Base-by-base conservation (phyloP, 2,797 vertebrate species). In the Philypnodon macrostomus region DNA sequence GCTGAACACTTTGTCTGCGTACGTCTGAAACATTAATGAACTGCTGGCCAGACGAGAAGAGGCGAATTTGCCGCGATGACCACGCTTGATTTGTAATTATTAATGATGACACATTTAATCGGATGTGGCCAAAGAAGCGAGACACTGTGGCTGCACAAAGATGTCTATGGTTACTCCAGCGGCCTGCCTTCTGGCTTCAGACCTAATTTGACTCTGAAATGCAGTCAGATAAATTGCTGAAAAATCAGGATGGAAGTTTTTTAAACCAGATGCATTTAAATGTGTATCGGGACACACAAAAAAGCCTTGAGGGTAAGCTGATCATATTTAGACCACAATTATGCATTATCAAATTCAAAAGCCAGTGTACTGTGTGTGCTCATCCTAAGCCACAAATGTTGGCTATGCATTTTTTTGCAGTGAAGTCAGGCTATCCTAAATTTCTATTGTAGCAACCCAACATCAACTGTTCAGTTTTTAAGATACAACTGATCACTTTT, bases 11-110 rank as follows among this genome's bases (percentile, higher is more conserved):
- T 60, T 50, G 50, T 63, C 58, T 53, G 46, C 42, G 34, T 30
- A 14, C 31, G 38, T 55, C 40, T 78, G 48, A 81, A 73, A 84
- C 71, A 69, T 83, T 83, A 68, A 86, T 75, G 64, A 79, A 67
- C 63, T 15, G 35, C 16, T 42, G 23, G 6, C 14, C 54, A 64
- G 59, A 71, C 62, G 63, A 53, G 51, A 45, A 41, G 47, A 49
- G 51, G 49, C 21, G 18, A 47, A 61, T 62, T 48, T 52, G 63
- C 51, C 58, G 19, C 7, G 13, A 46, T 46, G 61, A 73, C 57
- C 55, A 53, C 33, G 14, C 57, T 21, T 67, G 49, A 80, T 74
- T 71, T 77, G 78, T 72, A 80, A 80, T 73, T 77, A 81, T 79
- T 76, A 51, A 81, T 53, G 49, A 58, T 56, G 57, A 80, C 72